phyloP scores from a whole-genome alignment of 2,888 invertebrate genomes.

The Tipula lateralis region DNA sequence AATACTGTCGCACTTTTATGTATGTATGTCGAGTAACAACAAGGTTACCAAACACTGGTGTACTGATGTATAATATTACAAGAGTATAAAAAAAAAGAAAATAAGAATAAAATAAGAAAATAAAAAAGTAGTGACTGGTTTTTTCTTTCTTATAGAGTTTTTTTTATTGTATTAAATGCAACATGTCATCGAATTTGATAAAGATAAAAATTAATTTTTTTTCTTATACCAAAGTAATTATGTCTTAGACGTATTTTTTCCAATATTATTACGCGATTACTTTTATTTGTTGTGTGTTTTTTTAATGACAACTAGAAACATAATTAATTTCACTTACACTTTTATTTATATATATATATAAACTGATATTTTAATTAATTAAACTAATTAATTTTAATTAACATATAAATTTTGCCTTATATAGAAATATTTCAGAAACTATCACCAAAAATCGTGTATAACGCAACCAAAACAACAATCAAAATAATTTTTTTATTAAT shows the following conservation, averaged over 20 bases:
- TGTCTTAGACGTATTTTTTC: background rate
- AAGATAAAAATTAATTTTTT: background rate
- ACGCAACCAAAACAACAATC: background rate
- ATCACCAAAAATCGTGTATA: background rate
- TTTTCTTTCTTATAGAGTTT: background rate
- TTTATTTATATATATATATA: background rate
- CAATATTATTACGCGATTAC: background rate
- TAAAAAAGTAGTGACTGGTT: conserved; percentile 20
- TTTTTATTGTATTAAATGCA: conserved; percentile 19
- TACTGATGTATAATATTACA: conserved; percentile 1
- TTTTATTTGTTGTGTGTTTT: background rate
- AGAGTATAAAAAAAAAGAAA: background rate
- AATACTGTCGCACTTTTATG: background rate
- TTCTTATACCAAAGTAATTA: background rate
- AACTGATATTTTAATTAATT: background rate
- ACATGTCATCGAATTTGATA: conserved; percentile 24
- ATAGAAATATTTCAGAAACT: background rate
- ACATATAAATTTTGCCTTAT: background rate
- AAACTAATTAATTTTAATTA: background rate
- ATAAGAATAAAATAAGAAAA: conserved; percentile 24
- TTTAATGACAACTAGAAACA: conserved; percentile 11
- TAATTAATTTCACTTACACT: conserved; percentile 24
- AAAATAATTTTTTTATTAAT: background rate
- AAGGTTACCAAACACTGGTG: conserved; percentile 14
- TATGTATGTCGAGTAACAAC: background rate